Conservation (phyloP, 2,888 invertebrate species). For the Malachius bipustulatus region DNA sequence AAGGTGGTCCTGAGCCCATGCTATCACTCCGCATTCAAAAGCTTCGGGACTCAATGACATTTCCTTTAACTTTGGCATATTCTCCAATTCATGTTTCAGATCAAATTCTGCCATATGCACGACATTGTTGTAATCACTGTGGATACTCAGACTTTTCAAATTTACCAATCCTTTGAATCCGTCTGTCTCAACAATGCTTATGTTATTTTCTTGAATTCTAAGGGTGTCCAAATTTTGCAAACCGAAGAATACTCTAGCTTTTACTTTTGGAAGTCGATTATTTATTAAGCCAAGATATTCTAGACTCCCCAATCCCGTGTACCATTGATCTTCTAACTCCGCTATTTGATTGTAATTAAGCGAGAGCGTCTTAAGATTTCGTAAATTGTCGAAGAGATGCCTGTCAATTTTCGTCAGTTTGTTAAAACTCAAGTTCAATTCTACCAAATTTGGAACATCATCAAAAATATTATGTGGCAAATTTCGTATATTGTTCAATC, state of each 20-base stretch:
- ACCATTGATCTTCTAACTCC: background rate
- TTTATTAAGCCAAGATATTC: background rate
- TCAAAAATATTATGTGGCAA: background rate
- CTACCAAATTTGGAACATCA: slow-evolving; percentile 1
- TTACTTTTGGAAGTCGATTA: background rate
- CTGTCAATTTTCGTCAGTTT: background rate
- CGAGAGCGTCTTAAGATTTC: background rate
- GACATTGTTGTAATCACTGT: no score
- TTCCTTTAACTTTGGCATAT: background rate
- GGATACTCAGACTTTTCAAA: background rate
- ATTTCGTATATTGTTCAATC: background rate
- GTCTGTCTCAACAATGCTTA: background rate
- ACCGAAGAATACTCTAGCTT: background rate
- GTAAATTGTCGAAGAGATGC: background rate
- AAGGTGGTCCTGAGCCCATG: no score
- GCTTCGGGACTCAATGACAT: background rate
- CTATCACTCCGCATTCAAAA: background rate
- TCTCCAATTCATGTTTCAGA: background rate
- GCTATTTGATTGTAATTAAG: background rate
- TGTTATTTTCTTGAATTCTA: background rate
- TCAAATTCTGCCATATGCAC: no score
- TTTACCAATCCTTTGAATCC: background rate
- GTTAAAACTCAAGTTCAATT: background rate
- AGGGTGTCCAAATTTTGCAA: background rate
- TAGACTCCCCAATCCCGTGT: background rate